Conservation (phyloP, 2,113 vertebrate species). For the Thinocorus orbignyianus region DNA sequence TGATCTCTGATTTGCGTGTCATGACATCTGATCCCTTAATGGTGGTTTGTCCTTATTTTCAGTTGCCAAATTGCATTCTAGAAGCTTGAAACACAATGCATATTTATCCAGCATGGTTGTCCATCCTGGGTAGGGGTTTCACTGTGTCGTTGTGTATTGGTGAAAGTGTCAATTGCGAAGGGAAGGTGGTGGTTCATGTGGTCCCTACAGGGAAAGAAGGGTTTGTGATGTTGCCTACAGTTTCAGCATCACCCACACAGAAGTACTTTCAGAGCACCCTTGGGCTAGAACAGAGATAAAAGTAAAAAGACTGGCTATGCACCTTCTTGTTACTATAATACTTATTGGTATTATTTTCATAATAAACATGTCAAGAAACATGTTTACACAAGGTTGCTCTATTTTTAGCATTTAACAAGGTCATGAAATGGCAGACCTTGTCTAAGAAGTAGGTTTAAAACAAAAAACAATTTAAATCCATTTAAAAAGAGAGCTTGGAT, state of each 20-base stretch:
- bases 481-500: not conserved
- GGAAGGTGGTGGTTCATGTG: not conserved
- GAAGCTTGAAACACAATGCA: not conserved
- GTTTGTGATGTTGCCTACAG: not conserved
- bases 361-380: not conserved
- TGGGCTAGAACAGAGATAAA: not conserved
- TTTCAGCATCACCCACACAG: not conserved
- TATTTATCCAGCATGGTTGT: not conserved
- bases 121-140: not conserved
- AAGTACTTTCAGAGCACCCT: not conserved
- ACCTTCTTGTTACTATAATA: not conserved
- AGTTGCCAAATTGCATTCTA: not conserved
- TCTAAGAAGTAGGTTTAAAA: not conserved
- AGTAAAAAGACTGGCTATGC: not conserved
- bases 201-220: not conserved
- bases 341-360: not conserved
- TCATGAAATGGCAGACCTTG: not conserved
- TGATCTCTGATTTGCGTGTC: not conserved
- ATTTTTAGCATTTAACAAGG: not conserved
- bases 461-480: not conserved
- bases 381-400: not conserved
- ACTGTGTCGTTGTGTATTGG: accelerated
- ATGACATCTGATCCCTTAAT: not conserved
- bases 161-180: not conserved
- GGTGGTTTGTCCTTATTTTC: not conserved